Evolutionary conservation across 2,888 invertebrate genomes (phyloP).

Genomic region (Aphodius sticticus): DNA sequence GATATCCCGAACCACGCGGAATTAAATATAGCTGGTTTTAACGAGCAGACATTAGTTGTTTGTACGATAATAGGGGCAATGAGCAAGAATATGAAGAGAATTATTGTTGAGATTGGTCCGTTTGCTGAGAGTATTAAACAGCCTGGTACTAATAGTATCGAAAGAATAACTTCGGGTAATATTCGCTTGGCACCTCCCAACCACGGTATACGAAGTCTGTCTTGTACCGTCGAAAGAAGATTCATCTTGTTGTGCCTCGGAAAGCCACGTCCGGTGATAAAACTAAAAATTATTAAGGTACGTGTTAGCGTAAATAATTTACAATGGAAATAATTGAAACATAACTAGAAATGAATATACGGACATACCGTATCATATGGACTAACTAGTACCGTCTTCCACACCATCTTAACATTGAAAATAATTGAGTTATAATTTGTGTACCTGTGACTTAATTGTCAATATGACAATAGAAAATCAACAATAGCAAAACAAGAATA

Average conservation of each 20-base stretch:
- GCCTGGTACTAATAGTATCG: slow-evolving; percentile 62
- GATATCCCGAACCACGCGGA: slow-evolving; percentile 78
- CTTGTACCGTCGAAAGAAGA: slow-evolving; percentile 62
- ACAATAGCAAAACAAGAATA: too few species aligned
- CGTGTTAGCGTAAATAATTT: too few species aligned
- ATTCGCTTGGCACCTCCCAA: slow-evolving; percentile 66
- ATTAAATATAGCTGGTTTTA: slow-evolving; percentile 66
- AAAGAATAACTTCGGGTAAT: slow-evolving; percentile 62
- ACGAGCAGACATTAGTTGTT: slow-evolving; percentile 62
- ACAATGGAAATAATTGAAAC: too few species aligned
- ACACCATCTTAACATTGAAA: too few species aligned
- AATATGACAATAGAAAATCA: too few species aligned
- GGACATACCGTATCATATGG: too few species aligned
- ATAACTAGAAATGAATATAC: too few species aligned
- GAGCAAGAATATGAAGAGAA: slow-evolving; percentile 47
- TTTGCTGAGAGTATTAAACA: slow-evolving; percentile 62
- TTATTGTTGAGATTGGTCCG: slow-evolving; percentile 57
- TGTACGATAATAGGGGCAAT: slow-evolving; percentile 28
- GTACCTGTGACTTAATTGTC: too few species aligned
- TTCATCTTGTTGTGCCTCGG: slow-evolving; percentile 51
- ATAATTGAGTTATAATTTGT: too few species aligned
- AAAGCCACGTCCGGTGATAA: slow-evolving; percentile 55
- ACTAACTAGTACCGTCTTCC: too few species aligned
- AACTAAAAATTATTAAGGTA: slow-evolving; percentile 51
- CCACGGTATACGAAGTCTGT: slow-evolving; percentile 68